Evolutionary conservation across 2,113 vertebrate genomes (phyloP).

Genomic region (Cyanoliseus patagonus): DNA sequence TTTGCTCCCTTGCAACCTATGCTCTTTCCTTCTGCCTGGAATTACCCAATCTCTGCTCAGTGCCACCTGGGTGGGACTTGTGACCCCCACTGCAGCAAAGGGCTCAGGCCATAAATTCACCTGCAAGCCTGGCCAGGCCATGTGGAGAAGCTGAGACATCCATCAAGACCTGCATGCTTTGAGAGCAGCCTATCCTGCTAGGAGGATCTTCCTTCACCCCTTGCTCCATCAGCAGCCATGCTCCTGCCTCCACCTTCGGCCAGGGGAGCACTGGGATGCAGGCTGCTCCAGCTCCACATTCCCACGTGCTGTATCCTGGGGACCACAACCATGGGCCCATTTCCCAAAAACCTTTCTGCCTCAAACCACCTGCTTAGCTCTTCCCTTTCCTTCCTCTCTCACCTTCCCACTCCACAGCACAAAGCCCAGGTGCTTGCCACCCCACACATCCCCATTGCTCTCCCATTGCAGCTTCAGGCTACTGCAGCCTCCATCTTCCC

Average conservation of each 20-base stretch:
- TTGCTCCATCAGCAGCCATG: background rate
- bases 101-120: background rate
- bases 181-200: background rate
- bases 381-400: background rate
- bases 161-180: accelerated
- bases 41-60: background rate
- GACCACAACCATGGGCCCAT: too few relatives aligned
- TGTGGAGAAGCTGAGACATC: background rate
- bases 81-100: background rate
- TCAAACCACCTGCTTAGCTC: background rate
- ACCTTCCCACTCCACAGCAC: background rate
- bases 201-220: too few relatives aligned
- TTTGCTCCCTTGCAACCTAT: background rate
- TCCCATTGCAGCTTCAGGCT: background rate
- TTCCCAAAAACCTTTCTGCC: background rate
- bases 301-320: background rate
- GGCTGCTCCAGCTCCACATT: background rate
- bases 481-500: background rate
- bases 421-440: background rate
- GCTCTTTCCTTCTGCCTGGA: background rate
- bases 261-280: background rate
- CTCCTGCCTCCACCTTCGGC: accelerated
- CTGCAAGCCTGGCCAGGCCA: background rate
- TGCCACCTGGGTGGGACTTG: background rate
- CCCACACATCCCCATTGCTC: background rate